phyloP scores from a whole-genome alignment of 2,797 vertebrate species.

The Catharus ustulatus region DNA sequence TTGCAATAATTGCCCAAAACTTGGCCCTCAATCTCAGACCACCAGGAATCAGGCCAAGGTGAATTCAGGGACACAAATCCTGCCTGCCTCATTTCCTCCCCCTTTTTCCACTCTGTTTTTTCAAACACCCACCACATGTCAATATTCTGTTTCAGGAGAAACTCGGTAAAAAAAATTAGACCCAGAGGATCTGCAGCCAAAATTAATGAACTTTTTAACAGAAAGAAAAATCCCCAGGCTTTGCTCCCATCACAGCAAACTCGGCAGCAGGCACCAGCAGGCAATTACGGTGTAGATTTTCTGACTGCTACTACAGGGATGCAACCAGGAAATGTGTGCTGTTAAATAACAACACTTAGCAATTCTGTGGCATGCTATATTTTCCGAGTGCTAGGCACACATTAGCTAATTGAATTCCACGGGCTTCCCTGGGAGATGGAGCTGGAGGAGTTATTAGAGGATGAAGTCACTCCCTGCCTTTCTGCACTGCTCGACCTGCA shows the following conservation, averaged over 20 bases:
- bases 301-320: conserved; percentile 32
- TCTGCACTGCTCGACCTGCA: background rate
- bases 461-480: conserved; percentile 42
- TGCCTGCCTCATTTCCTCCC: background rate
- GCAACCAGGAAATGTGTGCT: conserved; percentile 9
- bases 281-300: conserved; percentile 16
- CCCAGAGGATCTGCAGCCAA: background rate
- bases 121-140: background rate
- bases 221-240: background rate
- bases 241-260: background rate
- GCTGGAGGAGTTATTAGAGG: conserved; percentile 34
- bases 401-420: conserved; percentile 73
- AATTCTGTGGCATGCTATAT: conserved; percentile 38
- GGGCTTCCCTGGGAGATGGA: conserved; percentile 63
- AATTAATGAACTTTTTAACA: conserved; percentile 45
- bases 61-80: background rate
- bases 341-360: conserved; percentile 62
- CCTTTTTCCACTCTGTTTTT: background rate
- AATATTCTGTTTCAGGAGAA: background rate
- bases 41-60: background rate
- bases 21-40: background rate
- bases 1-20: background rate
- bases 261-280: background rate
- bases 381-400: conserved; percentile 49
- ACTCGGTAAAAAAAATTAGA: background rate